A percentile compares a stretch with the other conserved stretches of the same genome.
Evolutionary conservation across 2,113 vertebrate species (phyloP).

Genomic region (Cygnus buccinator): DNA sequence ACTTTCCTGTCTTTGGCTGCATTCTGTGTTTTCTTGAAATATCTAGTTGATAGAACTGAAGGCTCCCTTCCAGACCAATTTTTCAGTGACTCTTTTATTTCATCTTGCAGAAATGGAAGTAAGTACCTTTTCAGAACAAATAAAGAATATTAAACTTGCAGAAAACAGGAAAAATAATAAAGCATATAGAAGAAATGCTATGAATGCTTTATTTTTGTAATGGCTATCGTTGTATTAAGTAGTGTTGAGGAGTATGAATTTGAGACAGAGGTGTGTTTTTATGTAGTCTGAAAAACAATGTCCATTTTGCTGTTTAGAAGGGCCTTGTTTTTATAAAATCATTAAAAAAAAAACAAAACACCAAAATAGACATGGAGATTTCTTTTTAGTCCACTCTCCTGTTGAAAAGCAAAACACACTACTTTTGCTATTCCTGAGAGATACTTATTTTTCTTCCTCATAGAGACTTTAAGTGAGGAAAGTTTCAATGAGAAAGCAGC

Average conservation of each 20-base stretch:
- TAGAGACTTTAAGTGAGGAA: background rate
- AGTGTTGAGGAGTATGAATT: background rate
- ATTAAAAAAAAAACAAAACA: background rate
- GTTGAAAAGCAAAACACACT: background rate
- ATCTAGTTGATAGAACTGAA: background rate
- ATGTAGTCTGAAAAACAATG: background rate
- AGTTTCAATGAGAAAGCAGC: slow-evolving; percentile 6
- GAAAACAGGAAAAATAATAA: background rate
- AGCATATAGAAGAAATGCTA: background rate
- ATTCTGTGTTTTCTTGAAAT: background rate
- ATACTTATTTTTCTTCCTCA: background rate
- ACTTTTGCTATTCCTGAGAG: slow-evolving; percentile 14
- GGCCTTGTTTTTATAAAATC: background rate
- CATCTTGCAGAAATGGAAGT: background rate
- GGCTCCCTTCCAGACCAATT: background rate
- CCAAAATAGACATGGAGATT: background rate
- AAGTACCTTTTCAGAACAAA: background rate
- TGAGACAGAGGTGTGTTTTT: background rate
- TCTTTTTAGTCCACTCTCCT: background rate
- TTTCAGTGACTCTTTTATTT: background rate
- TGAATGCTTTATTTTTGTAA: background rate
- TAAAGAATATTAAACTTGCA: background rate
- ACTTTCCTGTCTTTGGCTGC: background rate
- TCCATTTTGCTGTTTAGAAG: background rate
- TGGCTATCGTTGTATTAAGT: background rate